These are phyloP conservation scores for Ormia ochracea DNA, from an alignment of 2,888 invertebrate genomes.

Conservation along the genomic window DNA sequence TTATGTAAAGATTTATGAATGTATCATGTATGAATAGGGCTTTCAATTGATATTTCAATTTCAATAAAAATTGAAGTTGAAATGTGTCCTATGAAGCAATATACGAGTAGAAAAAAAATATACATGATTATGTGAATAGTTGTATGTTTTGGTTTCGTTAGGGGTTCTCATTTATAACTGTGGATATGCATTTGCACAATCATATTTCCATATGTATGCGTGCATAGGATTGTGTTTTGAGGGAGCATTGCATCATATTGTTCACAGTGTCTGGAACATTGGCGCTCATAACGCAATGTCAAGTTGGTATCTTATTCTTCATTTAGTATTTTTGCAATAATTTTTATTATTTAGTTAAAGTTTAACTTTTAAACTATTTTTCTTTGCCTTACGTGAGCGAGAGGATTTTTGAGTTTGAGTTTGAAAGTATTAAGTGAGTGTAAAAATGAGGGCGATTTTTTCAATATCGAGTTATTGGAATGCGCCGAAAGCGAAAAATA, in stretches of 20 bases:
- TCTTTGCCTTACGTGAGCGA: neutral
- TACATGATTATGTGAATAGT: too few species aligned
- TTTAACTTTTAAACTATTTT: neutral
- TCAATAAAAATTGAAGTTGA: too few species aligned
- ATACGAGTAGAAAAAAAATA: too few species aligned
- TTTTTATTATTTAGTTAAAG: conserved; percentile 19
- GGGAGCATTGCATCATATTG: conserved; percentile 44
- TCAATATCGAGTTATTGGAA: conserved; percentile 33
- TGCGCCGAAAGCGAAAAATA: neutral
- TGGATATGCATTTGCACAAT: neutral
- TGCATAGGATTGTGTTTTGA: conserved; percentile 11
- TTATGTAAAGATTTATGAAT: too few species aligned
- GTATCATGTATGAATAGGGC: too few species aligned
- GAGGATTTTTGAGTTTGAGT: neutral
- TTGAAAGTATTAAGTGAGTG: neutral
- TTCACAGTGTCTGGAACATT: conserved; percentile 62
- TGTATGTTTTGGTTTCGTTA: too few species aligned
- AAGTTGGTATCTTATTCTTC: conserved; percentile 71
- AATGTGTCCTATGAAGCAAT: too few species aligned
- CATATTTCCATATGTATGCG: neutral
- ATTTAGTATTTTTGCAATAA: neutral
- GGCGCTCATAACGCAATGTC: conserved; percentile 74
- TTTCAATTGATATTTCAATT: too few species aligned
- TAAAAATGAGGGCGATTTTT: conserved; percentile 37
- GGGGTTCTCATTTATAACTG: too few species aligned